Conservation (phyloP, 2,113 vertebrate genomes). For the Eptesicus fuscus region DNA sequence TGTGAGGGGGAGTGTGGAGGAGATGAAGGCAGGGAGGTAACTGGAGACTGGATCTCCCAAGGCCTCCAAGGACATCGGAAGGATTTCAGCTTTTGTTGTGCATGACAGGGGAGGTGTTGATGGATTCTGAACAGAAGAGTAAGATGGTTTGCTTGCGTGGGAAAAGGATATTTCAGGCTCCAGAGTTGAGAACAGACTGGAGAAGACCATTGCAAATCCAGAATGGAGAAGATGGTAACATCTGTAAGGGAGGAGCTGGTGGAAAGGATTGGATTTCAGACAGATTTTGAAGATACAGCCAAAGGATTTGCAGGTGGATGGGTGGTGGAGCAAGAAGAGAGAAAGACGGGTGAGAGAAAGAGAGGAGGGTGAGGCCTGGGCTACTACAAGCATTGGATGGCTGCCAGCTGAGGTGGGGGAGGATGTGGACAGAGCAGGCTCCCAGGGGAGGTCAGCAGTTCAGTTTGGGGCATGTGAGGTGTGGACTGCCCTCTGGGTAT, state of each 20-base stretch:
- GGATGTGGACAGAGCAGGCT: background rate
- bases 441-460: background rate
- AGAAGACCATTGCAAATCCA: background rate
- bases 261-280: background rate
- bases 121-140: background rate
- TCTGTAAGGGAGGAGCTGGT: background rate
- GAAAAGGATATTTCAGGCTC: background rate
- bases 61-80: background rate
- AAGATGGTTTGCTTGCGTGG: background rate
- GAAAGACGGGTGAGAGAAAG: no score
- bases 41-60: background rate
- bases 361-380: background rate
- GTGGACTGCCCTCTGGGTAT: background rate
- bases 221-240: background rate
- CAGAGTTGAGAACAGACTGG: background rate
- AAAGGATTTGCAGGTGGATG: background rate
- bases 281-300: background rate
- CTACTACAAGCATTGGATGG: background rate
- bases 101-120: background rate
- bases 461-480: accelerated
- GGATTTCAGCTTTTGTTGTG: background rate
- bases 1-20: background rate
- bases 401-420: background rate
- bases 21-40: no score
- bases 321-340: background rate